phyloP scores from a whole-genome alignment of 2,888 invertebrate species.

The Oscheius sp. region DNA sequence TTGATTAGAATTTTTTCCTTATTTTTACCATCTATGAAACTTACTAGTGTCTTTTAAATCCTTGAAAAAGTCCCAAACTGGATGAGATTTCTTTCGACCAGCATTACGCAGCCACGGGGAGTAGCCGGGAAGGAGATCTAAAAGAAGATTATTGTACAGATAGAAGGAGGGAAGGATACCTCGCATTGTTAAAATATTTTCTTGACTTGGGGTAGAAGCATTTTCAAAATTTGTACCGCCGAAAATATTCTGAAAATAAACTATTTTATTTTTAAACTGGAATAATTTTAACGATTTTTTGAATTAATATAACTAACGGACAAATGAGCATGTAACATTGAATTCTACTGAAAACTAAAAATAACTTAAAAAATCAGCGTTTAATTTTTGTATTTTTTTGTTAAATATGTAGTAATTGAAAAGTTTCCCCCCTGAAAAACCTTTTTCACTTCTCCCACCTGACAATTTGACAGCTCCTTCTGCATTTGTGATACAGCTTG shows the following conservation, averaged over 20 bases:
- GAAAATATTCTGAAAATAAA: too few species aligned
- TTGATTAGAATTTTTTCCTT: neutral
- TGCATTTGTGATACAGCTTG: slow-evolving; percentile 22
- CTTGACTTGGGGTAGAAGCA: neutral
- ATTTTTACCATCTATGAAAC: neutral
- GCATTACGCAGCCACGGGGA: slow-evolving; percentile 58
- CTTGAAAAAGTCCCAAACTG: slow-evolving; percentile 66
- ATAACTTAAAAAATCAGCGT: too few species aligned
- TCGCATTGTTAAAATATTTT: slow-evolving; percentile 21
- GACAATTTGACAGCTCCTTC: slow-evolving; percentile 8
- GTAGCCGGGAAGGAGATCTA: slow-evolving; percentile 26
- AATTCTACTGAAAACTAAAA: too few species aligned
- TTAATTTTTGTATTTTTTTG: too few species aligned
- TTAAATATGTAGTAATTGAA: too few species aligned
- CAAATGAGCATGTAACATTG: too few species aligned
- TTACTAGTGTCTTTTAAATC: slow-evolving; percentile 60
- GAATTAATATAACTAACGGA: too few species aligned
- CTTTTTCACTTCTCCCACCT: too few species aligned
- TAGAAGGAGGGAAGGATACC: slow-evolving; percentile 2
- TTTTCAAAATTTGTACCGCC: too few species aligned
- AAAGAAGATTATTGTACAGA: neutral
- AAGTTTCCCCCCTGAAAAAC: too few species aligned
- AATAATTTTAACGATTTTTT: too few species aligned
- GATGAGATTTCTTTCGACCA: slow-evolving; percentile 62
- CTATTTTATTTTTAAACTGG: too few species aligned